These are phyloP conservation scores for Oreotrochilus melanogaster DNA, from an alignment of 2,113 vertebrate species.

Conservation along the genomic window DNA sequence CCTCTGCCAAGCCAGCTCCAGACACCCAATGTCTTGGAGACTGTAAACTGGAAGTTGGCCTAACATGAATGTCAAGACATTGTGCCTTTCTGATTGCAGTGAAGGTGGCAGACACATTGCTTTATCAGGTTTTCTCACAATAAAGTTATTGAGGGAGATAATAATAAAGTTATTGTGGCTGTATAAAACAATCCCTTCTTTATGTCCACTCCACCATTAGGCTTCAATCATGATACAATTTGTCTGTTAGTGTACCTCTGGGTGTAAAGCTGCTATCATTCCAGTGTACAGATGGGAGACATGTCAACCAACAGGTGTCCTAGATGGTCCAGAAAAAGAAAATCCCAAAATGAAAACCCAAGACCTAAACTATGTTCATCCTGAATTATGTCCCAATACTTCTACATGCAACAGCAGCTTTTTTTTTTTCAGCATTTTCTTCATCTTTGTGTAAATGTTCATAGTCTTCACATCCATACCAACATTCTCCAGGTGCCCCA, in stretches of 20 bases:
- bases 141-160: not conserved
- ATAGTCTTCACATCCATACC: not conserved
- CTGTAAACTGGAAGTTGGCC: not conserved
- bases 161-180: not conserved
- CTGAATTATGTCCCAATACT: not conserved
- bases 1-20: not conserved
- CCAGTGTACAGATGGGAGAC: not conserved
- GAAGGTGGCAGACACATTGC: not conserved
- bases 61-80: not conserved
- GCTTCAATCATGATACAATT: not conserved
- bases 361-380: not conserved
- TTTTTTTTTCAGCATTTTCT: not conserved
- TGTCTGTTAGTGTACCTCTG: not conserved
- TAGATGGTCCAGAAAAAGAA: not conserved
- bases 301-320: rapidly evolving
- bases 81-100: not conserved
- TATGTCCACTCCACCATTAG: not conserved
- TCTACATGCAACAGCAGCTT: not conserved
- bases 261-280: not conserved
- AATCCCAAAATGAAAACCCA: not conserved
- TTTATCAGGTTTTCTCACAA: not conserved
- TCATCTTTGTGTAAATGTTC: not conserved
- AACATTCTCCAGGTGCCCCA: not conserved
- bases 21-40: not conserved
- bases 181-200: not conserved